phyloP scores from a whole-genome alignment of 2,888 invertebrate genomes.

The Cephus spinipes region DNA sequence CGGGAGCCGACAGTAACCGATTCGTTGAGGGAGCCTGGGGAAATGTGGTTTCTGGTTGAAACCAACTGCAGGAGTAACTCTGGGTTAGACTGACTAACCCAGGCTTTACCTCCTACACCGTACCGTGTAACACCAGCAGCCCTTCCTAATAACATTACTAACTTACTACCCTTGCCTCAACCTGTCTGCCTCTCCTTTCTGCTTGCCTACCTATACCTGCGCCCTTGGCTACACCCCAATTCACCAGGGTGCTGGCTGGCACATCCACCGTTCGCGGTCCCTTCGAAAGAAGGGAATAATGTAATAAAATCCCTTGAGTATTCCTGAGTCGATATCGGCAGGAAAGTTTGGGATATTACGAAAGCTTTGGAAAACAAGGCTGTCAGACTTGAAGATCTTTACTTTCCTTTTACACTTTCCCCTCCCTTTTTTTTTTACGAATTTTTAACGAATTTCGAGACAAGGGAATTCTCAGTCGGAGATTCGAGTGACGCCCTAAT shows the following conservation, averaged over 20 bases:
- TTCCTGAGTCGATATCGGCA: neutral
- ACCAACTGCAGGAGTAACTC: constrained; percentile 21
- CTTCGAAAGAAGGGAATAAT: neutral
- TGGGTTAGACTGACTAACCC: constrained; percentile 26
- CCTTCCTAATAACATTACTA: constrained; percentile 11
- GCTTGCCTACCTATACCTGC: neutral
- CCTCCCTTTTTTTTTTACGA: neutral
- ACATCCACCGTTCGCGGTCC: neutral
- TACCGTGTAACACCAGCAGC: neutral
- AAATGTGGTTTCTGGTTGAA: constrained; percentile 37
- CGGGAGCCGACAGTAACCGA: constrained; percentile 37
- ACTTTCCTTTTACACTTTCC: neutral
- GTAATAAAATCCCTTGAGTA: neutral
- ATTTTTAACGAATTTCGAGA: neutral
- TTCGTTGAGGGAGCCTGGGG: constrained; percentile 36
- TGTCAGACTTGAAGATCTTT: neutral
- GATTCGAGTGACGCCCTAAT: neutral
- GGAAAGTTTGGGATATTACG: neutral
- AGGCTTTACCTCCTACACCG: constrained; percentile 16
- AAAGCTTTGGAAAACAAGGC: neutral
- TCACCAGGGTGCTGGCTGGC: constrained; percentile 4
- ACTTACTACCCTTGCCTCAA: constrained; percentile 3
- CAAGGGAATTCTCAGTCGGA: neutral
- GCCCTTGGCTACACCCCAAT: constrained; percentile 6
- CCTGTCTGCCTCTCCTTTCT: neutral